phyloP scores from a whole-genome alignment of 2,888 invertebrate species.

The Syritta pipiens region DNA sequence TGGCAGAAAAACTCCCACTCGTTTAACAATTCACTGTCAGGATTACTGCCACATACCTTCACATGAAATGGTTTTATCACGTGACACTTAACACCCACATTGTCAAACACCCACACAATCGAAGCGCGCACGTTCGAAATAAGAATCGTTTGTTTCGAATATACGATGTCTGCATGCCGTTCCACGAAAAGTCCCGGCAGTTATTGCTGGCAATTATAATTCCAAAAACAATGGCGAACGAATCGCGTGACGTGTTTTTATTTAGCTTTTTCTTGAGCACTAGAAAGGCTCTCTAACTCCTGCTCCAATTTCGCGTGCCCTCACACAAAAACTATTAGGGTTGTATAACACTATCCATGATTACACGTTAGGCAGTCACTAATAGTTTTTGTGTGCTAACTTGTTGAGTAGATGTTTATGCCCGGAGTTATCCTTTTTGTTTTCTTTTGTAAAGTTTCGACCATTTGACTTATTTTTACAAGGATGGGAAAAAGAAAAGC shows the following conservation, averaged over 20 bases:
- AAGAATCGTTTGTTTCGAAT: too few species aligned
- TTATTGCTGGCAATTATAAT: conserved; percentile 63
- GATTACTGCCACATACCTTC: conserved; percentile 47
- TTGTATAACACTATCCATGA: conserved; percentile 53
- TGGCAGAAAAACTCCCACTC: not conserved
- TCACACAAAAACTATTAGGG: conserved; percentile 8
- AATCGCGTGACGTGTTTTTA: conserved; percentile 62
- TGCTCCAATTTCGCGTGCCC: too few species aligned
- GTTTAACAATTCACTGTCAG: conserved; percentile 42
- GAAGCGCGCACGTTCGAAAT: not conserved
- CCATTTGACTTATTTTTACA: conserved; percentile 52
- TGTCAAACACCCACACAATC: conserved; percentile 2
- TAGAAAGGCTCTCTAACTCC: conserved; percentile 10
- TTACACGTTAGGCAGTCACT: conserved; percentile 32
- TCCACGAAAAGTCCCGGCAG: conserved; percentile 19
- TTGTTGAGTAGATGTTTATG: conserved; percentile 60
- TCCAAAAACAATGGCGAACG: conserved; percentile 28
- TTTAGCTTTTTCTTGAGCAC: conserved; percentile 23
- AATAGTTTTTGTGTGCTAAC: conserved; percentile 55
- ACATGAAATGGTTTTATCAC: conserved; percentile 49
- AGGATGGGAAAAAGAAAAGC: not conserved
- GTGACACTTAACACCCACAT: conserved; percentile 50
- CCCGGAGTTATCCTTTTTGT: conserved; percentile 17
- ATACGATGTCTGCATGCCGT: too few species aligned
- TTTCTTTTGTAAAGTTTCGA: conserved; percentile 11